Evolutionary conservation across 2,888 invertebrate genomes (phyloP).

Genomic region (Acanthopleura granulata): DNA sequence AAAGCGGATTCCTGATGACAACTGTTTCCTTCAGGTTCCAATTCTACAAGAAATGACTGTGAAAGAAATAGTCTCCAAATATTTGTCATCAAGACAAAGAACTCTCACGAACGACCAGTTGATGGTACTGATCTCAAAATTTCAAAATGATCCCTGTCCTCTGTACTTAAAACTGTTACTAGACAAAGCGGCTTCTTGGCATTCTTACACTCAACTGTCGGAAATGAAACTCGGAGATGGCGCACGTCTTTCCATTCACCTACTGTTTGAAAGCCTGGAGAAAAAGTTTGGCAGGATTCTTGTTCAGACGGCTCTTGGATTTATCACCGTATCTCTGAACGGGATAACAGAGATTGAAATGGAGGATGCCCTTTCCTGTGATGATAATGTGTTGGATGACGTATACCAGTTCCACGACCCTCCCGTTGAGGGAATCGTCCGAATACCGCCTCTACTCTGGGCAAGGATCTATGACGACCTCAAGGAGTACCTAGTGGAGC

Average conservation of each 20-base stretch:
- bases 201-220: slow-evolving; percentile 43
- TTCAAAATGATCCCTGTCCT: slow-evolving; percentile 48
- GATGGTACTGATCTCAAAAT: slow-evolving; percentile 40
- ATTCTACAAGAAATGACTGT: slow-evolving; percentile 49
- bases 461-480: slow-evolving; percentile 57
- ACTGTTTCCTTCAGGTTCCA: slow-evolving; percentile 50
- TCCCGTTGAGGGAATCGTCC: slow-evolving; percentile 60
- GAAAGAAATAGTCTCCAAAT: slow-evolving; percentile 47
- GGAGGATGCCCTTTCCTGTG: slow-evolving; percentile 65
- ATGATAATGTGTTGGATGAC: slow-evolving; percentile 59
- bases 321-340: slow-evolving; percentile 57
- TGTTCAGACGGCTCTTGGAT: slow-evolving; percentile 53
- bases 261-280: slow-evolving; percentile 56
- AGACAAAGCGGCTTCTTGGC: slow-evolving; percentile 58
- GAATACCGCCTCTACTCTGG: slow-evolving; percentile 62
- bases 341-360: slow-evolving; percentile 63
- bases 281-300: slow-evolving; percentile 53
- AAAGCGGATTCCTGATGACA: slow-evolving; percentile 37
- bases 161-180: slow-evolving; percentile 62
- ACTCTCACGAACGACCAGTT: slow-evolving; percentile 49
- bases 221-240: slow-evolving; percentile 39
- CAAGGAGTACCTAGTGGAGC: slow-evolving; percentile 60
- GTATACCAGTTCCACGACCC: slow-evolving; percentile 64
- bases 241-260: slow-evolving; percentile 52
- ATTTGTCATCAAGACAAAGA: slow-evolving; percentile 42